These are phyloP conservation scores for Tiliacea aurago DNA, from an alignment of 2,888 invertebrate species.

Conservation along the genomic window DNA sequence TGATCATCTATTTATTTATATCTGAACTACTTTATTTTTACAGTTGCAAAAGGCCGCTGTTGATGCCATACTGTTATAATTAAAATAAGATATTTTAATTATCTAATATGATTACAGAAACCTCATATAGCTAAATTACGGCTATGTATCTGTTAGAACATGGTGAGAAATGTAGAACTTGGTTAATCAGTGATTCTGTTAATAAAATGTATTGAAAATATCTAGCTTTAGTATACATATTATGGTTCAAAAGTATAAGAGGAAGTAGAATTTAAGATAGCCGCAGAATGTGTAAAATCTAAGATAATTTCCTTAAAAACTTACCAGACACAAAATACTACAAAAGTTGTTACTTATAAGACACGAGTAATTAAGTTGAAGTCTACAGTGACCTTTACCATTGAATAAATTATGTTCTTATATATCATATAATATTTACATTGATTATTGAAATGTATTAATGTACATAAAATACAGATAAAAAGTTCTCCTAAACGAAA, in stretches of 20 bases:
- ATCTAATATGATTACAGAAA: conserved; percentile 37
- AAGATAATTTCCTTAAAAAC: conserved; percentile 21
- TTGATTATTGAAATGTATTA: conserved; percentile 20
- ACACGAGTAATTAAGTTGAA: conserved; percentile 26
- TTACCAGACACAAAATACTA: conserved; percentile 49
- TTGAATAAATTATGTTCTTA: conserved; percentile 50
- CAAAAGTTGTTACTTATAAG: conserved; percentile 24
- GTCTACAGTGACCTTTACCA: conserved; percentile 38
- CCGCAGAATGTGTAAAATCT: conserved; percentile 21
- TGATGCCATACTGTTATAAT: conserved; percentile 54
- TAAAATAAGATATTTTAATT: conserved; percentile 17
- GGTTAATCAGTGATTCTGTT: not conserved
- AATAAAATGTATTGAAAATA: conserved; percentile 23
- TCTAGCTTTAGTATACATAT: not conserved
- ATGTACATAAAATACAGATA: conserved; percentile 32
- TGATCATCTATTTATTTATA: conserved; percentile 47
- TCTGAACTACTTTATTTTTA: conserved; percentile 53
- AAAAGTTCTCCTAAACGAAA: not conserved
- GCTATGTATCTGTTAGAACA: conserved; percentile 12
- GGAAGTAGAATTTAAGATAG: conserved; percentile 3
- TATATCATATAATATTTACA: conserved; percentile 53
- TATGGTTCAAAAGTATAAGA: conserved; percentile 8
- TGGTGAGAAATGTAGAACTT: conserved; percentile 16
- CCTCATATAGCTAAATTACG: conserved; percentile 21
- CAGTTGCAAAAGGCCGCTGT: conserved; percentile 55